phyloP scores from a whole-genome alignment of 2,797 vertebrate species.

The Mustela erminea region DNA sequence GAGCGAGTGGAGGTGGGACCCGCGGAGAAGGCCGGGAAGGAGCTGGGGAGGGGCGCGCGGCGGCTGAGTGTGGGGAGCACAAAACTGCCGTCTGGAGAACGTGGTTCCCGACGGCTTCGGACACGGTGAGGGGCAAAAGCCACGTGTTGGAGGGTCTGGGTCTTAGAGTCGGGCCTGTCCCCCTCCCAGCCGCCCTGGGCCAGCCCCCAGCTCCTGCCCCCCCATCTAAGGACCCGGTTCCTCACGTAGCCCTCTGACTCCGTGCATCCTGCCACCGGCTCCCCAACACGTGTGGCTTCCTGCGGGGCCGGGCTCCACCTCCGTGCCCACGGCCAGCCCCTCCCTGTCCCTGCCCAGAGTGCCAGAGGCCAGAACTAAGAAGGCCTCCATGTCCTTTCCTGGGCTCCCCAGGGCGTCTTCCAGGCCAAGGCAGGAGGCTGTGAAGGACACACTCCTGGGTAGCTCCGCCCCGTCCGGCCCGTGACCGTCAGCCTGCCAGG shows the following conservation, averaged over 20 bases:
- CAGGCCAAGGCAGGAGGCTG: background rate
- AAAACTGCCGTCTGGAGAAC: rapidly evolving
- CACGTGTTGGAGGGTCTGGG: background rate
- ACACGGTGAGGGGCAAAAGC: background rate
- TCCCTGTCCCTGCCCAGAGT: rapidly evolving
- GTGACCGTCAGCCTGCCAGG: background rate
- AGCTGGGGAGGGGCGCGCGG: rapidly evolving
- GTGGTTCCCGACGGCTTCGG: rapidly evolving
- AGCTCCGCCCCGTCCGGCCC: background rate
- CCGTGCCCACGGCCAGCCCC: background rate
- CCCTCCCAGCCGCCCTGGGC: background rate
- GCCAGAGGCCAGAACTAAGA: background rate
- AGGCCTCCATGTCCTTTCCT: background rate
- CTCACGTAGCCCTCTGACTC: too few species aligned
- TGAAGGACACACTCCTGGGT: background rate
- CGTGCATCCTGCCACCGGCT: rapidly evolving
- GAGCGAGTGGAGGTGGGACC: background rate
- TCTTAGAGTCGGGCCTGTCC: background rate
- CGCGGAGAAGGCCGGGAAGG: rapidly evolving
- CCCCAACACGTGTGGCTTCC: too few species aligned
- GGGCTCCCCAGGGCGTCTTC: background rate
- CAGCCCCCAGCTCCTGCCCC: background rate
- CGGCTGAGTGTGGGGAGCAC: background rate
- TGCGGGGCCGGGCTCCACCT: background rate
- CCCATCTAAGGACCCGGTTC: too few species aligned